Conservation (phyloP, 1,140 invertebrate species). For the Laodelphax striatellus region DNA sequence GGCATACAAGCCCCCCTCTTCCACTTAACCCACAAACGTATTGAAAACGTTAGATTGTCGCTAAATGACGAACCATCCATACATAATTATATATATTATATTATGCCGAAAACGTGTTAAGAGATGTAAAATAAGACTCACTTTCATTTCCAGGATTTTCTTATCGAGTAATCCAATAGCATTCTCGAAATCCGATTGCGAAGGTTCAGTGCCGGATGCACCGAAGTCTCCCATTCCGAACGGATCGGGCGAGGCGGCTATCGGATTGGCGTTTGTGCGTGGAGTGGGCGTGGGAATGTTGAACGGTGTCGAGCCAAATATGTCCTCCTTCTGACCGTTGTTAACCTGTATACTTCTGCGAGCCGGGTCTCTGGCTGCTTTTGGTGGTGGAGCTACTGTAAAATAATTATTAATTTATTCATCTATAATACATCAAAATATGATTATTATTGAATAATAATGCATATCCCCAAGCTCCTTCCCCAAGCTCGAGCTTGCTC, state of each 20-base stretch:
- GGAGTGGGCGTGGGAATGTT: neutral
- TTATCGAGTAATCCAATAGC: constrained; percentile 66
- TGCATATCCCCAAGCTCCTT: too few species aligned
- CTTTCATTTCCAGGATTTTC: constrained; percentile 72
- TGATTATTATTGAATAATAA: neutral
- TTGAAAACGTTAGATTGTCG: too few species aligned
- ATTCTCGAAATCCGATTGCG: constrained; percentile 48
- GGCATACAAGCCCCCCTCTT: too few species aligned
- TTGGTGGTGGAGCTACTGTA: constrained; percentile 22
- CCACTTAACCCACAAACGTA: too few species aligned
- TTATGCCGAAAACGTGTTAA: too few species aligned
- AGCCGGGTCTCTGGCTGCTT: constrained; percentile 14
- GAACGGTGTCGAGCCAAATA: constrained; percentile 20
- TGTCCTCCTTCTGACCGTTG: constrained; percentile 11
- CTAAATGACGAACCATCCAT: too few species aligned
- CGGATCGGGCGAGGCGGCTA: constrained; percentile 31
- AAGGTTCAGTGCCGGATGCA: constrained; percentile 33
- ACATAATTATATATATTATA: too few species aligned
- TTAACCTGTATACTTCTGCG: constrained; percentile 7
- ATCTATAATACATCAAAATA: neutral
- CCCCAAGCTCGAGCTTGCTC: too few species aligned
- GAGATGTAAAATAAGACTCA: too few species aligned
- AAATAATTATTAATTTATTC: neutral
- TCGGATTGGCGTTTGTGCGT: neutral
- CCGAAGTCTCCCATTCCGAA: constrained; percentile 76